These are phyloP conservation scores for Prochilodus magdalenae DNA, from an alignment of 2,113 vertebrate species.

Conservation along the genomic window DNA sequence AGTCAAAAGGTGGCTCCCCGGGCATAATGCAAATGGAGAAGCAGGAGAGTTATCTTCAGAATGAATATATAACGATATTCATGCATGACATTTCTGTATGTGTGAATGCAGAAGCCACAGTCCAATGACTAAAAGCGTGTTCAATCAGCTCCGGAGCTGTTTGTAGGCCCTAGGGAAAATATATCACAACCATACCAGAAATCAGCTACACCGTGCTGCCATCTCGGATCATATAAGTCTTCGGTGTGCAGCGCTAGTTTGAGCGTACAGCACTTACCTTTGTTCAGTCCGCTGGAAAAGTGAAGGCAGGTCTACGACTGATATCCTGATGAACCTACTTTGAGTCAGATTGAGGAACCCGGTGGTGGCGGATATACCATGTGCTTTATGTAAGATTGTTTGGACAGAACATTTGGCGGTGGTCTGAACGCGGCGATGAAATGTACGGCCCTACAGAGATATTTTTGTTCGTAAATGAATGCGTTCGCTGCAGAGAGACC, in stretches of 20 bases:
- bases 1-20: not conserved
- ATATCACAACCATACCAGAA: not conserved
- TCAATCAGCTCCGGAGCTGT: not conserved
- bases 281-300: not conserved
- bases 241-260: not conserved
- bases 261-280: not conserved
- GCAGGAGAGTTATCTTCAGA: not conserved
- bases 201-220: not conserved
- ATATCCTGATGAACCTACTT: not conserved
- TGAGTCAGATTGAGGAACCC: not conserved
- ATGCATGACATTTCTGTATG: not conserved
- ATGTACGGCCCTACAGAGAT: not conserved
- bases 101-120: not conserved
- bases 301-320: not conserved
- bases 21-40: not conserved
- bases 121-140: not conserved
- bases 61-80: not conserved
- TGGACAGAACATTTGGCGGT: not conserved
- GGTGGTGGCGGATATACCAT: not conserved
- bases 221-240: not conserved
- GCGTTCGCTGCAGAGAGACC: not conserved
- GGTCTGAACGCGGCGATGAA: no score
- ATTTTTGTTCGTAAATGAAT: not conserved
- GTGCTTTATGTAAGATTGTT: not conserved
- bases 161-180: not conserved